These are phyloP conservation scores for Achatina immaculata DNA, from an alignment of 1,140 invertebrate species.

Conservation along the genomic window DNA sequence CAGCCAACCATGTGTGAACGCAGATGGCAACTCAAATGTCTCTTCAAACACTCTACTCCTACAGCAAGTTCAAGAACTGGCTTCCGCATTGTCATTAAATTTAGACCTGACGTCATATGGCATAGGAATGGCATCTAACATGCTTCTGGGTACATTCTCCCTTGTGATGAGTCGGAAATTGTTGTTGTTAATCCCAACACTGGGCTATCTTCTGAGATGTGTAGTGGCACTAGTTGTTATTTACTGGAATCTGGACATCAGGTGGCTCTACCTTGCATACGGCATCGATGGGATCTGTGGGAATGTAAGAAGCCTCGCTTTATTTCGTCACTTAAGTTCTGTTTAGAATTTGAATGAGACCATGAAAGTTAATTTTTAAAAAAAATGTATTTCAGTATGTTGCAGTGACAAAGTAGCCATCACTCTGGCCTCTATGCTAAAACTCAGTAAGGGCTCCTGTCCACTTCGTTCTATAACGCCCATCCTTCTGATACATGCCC, in stretches of 20 bases:
- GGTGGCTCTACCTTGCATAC: slow-evolving; percentile 29
- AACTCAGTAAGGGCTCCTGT: no score
- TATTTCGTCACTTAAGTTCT: no score
- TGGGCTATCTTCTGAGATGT: slow-evolving; percentile 20
- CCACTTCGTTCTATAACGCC: no score
- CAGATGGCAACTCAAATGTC: not conserved
- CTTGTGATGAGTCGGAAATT: slow-evolving; percentile 23
- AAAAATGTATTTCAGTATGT: no score
- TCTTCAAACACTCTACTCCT: not conserved
- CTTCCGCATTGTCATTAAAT: not conserved
- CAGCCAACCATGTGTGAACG: slow-evolving; percentile 20
- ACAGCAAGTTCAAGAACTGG: slow-evolving; percentile 3
- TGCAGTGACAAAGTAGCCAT: no score
- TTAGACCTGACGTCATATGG: not conserved
- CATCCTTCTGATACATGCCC: no score
- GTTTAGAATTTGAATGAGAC: no score
- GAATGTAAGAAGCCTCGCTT: not conserved
- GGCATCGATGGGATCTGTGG: slow-evolving; percentile 25
- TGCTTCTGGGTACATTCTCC: slow-evolving; percentile 35
- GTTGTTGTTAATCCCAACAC: slow-evolving; percentile 12
- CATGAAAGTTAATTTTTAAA: no score
- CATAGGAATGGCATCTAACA: slow-evolving; percentile 22
- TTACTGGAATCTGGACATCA: slow-evolving; percentile 32
- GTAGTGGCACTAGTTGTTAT: not conserved
- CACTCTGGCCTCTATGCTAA: no score